phyloP scores from a whole-genome alignment of 1,140 invertebrate species.

The Olivierus martensii region DNA sequence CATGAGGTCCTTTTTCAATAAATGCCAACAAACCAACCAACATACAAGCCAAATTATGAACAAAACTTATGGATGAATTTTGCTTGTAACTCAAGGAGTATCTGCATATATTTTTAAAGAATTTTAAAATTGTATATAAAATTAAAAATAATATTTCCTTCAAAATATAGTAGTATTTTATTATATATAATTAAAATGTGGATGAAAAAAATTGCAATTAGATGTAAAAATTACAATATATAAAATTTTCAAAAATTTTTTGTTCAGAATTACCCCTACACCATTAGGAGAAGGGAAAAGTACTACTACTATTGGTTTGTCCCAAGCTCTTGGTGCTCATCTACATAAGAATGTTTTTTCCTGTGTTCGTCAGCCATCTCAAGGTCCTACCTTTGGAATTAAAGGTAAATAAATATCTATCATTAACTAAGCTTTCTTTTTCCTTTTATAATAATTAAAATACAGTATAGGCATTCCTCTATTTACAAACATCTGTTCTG shows the following conservation, averaged over 20 bases:
- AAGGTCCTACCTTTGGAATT: constrained; percentile 97
- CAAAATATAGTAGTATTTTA: neutral
- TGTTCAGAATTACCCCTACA: constrained; percentile 78
- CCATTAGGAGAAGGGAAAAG: constrained; percentile 69
- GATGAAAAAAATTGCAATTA: neutral
- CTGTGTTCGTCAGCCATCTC: constrained; percentile 93
- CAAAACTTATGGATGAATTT: too few species aligned
- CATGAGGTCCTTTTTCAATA: too few species aligned
- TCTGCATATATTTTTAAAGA: too few species aligned
- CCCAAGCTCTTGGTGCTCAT: constrained; percentile 80
- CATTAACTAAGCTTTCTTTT: too few species aligned
- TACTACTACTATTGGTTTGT: constrained; percentile 86
- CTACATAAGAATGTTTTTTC: constrained; percentile 77
- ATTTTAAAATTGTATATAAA: too few species aligned
- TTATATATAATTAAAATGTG: neutral
- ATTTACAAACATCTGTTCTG: too few species aligned
- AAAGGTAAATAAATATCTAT: constrained; percentile 47
- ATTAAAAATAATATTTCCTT: neutral
- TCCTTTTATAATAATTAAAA: too few species aligned
- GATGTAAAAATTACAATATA: neutral
- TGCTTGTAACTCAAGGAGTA: too few species aligned
- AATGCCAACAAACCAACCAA: too few species aligned
- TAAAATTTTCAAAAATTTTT: neutral
- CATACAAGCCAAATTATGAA: too few species aligned
- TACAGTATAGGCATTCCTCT: too few species aligned